Evolutionary conservation across 2,797 vertebrate species (phyloP).

Genomic region (Eulemur albifrons): DNA sequence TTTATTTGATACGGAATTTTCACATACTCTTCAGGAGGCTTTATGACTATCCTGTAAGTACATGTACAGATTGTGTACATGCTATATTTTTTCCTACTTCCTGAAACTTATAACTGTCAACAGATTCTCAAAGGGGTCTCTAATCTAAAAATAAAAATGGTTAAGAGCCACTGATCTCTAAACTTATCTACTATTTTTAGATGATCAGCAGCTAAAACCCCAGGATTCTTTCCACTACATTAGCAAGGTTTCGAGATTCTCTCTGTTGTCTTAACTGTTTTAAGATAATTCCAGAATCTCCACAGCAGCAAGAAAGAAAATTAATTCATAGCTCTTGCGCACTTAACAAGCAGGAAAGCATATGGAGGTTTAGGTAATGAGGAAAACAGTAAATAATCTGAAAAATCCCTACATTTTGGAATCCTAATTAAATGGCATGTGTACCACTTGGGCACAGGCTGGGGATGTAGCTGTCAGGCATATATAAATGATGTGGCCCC

Average conservation of each 20-base stretch:
- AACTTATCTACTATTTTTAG: background rate
- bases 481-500: slow-evolving; percentile 42
- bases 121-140: background rate
- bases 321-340: slow-evolving; percentile 48
- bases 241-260: slow-evolving; percentile 33
- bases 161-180: background rate
- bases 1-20: background rate
- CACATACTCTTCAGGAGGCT: background rate
- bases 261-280: slow-evolving; percentile 30
- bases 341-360: slow-evolving; percentile 62
- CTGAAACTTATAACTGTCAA: background rate
- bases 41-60: background rate
- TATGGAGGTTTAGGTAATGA: slow-evolving; percentile 54
- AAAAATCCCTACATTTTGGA: slow-evolving; percentile 44
- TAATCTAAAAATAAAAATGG: background rate
- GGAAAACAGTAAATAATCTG: slow-evolving; percentile 50
- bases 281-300: slow-evolving; percentile 37
- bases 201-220: background rate
- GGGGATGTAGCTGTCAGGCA: slow-evolving; percentile 29
- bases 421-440: slow-evolving; percentile 53
- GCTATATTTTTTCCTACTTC: background rate
- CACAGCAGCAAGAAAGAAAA: slow-evolving; percentile 56
- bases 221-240: background rate
- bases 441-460: slow-evolving; percentile 38
- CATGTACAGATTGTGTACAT: background rate